Conservation (phyloP, 2,113 vertebrate genomes). For the Thomomys bottae region DNA sequence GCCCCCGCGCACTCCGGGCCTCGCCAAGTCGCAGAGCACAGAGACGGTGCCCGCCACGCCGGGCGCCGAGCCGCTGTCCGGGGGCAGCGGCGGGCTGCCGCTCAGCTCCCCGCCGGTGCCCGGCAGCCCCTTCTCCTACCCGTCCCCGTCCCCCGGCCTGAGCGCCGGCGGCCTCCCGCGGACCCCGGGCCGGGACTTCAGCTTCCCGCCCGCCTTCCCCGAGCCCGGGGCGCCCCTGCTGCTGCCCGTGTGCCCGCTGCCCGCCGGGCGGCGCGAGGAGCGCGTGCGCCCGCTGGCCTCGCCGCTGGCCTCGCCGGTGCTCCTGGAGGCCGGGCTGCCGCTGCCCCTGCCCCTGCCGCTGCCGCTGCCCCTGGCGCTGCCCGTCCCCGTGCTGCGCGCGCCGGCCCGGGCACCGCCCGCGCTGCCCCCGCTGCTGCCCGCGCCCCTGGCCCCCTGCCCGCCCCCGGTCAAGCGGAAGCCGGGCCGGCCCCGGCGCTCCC, state of each 20-base stretch:
- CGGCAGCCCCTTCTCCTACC: slow-evolving; percentile 96
- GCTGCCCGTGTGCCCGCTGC: slow-evolving; percentile 80
- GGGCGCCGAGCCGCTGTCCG: slow-evolving; percentile 91
- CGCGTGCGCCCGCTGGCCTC: slow-evolving; percentile 82
- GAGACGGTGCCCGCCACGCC: slow-evolving; percentile 94
- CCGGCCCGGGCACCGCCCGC: slow-evolving; percentile 73
- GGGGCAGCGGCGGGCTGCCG: slow-evolving; percentile 90
- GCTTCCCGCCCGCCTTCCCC: slow-evolving; percentile 94
- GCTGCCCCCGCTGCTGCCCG: slow-evolving; percentile 84
- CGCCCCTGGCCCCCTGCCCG: slow-evolving; percentile 82
- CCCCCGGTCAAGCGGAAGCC: slow-evolving; percentile 89
- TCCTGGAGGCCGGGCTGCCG: slow-evolving; percentile 74
- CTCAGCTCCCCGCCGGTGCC: slow-evolving; percentile 95
- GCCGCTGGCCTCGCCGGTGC: slow-evolving; percentile 69
- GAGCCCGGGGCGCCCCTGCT: slow-evolving; percentile 89
- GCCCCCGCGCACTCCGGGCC: slow-evolving; percentile 93
- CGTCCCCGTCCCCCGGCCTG: slow-evolving; percentile 93
- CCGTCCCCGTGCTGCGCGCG: slow-evolving; percentile 82
- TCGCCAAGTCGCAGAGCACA: slow-evolving; percentile 93
- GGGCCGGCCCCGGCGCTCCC: slow-evolving; percentile 88
- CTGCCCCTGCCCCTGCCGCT: slow-evolving; percentile 80
- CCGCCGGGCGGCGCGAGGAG: slow-evolving; percentile 89
- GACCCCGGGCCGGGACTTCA: slow-evolving; percentile 97
- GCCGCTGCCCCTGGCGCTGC: slow-evolving; percentile 78
- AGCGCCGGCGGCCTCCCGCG: slow-evolving; percentile 93